Evolutionary conservation across 1,140 invertebrate genomes (phyloP), one percentile per base, ranked within the genome.

Genomic region (Atopsyche davidsoni): DNA sequence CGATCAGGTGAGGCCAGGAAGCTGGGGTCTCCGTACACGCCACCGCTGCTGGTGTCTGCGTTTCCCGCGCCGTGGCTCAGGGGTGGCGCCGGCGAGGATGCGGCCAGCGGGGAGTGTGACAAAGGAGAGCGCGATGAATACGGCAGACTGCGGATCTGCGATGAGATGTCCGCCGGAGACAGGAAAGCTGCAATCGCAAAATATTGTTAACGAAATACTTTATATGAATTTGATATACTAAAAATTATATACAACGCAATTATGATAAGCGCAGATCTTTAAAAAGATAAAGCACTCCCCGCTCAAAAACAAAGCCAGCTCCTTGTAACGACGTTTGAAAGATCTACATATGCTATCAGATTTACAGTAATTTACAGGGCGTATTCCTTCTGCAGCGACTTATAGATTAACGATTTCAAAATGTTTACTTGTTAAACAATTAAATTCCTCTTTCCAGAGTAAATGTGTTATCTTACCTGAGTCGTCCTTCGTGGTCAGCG

Each of bases 21-120:
- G 16, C 51, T 53, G 6, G 55, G 51, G 34, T 57, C 55, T 11
- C 55, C 55, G 40, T 57, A 57, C 13, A 57, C 46, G 13, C 31
- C 25, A 17, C 44, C 44, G 24, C 11, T 23, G 16, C 23, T 44
- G 2, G 44, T 4, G 16, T 50, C 46, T 4, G 32, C 24, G n/a
- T n/a, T n/a, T n/a, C n/a, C 7, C 2, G 19, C 11, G 18, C 19
- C 10, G n/a, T 39, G 10, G 28, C 7, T n/a, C 21, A 11, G 39
- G 16, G 40, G 16, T 2, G 40, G 24, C 25, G 22, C 25, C 31
- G 25, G 4, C 2, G 31, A 13, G 21, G 34, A 46, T 36, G 22
- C 21, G 14, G 11, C 13, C 41, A 36, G 11, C 28, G 14, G n/a
- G 17, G 40, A 46, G 28, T 11, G 32, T 2, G 51, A 34, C 13